A percentile compares a stretch with the other conserved stretches of the same genome.
phyloP scores from a whole-genome alignment of 2,797 vertebrate species.

The Chromis chromis region DNA sequence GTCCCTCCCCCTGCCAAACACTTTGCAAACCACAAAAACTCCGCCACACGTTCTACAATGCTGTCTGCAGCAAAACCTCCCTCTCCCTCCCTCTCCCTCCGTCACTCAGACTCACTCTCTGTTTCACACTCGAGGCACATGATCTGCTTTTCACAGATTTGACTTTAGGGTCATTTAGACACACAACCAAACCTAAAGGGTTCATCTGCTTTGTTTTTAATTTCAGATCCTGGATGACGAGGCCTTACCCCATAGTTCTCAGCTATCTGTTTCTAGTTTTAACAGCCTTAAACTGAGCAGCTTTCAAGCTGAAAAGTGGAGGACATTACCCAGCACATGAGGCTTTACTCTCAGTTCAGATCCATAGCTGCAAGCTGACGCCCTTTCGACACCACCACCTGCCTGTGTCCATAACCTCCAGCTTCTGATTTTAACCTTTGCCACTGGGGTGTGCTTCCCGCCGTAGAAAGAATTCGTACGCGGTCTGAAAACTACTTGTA shows the following conservation, averaged over 20 bases:
- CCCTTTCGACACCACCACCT: slow-evolving; percentile 56
- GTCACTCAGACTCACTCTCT: slow-evolving; percentile 20
- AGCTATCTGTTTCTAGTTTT: not conserved
- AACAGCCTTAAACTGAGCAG: slow-evolving; percentile 5
- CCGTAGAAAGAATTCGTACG: slow-evolving; percentile 5
- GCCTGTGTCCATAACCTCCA: slow-evolving; percentile 55
- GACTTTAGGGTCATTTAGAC: not conserved
- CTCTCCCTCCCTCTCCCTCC: slow-evolving; percentile 38
- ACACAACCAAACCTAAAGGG: slow-evolving; percentile 1
- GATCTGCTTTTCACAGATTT: not conserved
- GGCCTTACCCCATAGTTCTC: not conserved
- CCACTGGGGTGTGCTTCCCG: not conserved
- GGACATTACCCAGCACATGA: not conserved
- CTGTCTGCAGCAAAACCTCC: slow-evolving; percentile 71
- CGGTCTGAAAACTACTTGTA: slow-evolving; percentile 7
- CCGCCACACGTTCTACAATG: slow-evolving; percentile 79
- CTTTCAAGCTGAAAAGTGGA: slow-evolving; percentile 14
- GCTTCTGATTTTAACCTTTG: slow-evolving; percentile 62
- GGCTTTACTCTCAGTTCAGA: slow-evolving; percentile 47
- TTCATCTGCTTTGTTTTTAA: slow-evolving; percentile 22
- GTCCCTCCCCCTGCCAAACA: slow-evolving; percentile 72
- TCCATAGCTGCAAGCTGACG: slow-evolving; percentile 53
- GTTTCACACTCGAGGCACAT: slow-evolving; percentile 8
- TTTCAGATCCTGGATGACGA: slow-evolving; percentile 24
- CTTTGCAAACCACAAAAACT: slow-evolving; percentile 81